These are phyloP conservation scores for Standfussiana lucernea DNA, from an alignment of 2,888 invertebrate genomes.

Conservation along the genomic window DNA sequence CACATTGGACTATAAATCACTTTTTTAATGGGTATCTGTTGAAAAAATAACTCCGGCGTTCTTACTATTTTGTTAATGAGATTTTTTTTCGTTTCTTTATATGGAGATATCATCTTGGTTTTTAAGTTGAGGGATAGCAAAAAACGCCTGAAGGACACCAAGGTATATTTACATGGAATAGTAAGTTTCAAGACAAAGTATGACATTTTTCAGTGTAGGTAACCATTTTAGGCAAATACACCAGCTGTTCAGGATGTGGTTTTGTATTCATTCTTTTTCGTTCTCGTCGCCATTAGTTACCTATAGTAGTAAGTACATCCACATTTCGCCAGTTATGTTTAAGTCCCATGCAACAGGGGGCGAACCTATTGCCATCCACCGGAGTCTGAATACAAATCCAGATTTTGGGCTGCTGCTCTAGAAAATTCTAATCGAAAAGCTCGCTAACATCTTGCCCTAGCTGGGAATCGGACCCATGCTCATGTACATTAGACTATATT, in stretches of 20 bases:
- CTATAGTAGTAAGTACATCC: not conserved
- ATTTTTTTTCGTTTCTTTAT: constrained; percentile 50
- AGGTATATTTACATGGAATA: not conserved
- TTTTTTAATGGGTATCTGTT: constrained; percentile 68
- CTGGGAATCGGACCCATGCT: not conserved
- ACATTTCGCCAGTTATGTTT: not conserved
- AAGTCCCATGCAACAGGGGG: not conserved
- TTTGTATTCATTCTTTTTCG: not conserved
- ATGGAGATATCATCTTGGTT: constrained; percentile 51
- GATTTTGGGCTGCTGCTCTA: not conserved
- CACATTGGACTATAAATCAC: constrained; percentile 79
- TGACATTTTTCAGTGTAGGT: not conserved
- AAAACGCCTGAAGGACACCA: constrained; percentile 1
- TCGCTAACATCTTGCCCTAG: not conserved
- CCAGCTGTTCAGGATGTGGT: not conserved
- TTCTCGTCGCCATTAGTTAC: not conserved
- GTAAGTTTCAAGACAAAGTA: not conserved
- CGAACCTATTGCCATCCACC: not conserved
- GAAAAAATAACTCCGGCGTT: constrained; percentile 63
- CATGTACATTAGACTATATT: not conserved
- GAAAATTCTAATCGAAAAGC: not conserved
- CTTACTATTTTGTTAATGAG: constrained; percentile 68
- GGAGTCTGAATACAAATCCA: not conserved
- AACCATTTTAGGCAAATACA: not conserved
- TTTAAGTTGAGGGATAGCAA: constrained; percentile 17